Evolutionary conservation across 2,113 vertebrate genomes (phyloP).

Genomic region (Psilopsiagon aurifrons): DNA sequence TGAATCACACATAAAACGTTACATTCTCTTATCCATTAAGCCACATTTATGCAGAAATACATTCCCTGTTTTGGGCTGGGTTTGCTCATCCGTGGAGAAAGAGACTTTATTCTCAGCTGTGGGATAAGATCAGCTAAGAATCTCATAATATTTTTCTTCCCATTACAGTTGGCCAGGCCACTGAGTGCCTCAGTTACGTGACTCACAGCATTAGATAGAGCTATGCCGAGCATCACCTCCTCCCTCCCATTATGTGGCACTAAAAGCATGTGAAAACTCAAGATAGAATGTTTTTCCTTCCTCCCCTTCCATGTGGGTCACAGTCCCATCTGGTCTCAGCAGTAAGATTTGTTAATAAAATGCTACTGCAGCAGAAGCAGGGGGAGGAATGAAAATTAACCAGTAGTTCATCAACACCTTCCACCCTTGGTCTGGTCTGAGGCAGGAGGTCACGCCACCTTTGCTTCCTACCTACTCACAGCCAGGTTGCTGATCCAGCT

Average conservation of each 20-base stretch:
- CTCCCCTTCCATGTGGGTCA: not conserved
- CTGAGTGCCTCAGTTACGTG: not conserved
- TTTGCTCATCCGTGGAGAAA: constrained; percentile 60
- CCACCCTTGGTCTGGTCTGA: not conserved
- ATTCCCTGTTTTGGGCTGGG: not conserved
- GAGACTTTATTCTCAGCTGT: constrained; percentile 44
- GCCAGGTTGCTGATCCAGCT: not conserved
- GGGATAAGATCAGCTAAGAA: constrained; percentile 46
- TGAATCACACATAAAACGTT: constrained; percentile 49
- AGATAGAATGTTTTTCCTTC: constrained; percentile 7
- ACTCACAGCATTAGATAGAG: constrained; percentile 2
- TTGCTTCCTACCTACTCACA: not conserved
- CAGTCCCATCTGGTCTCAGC: not conserved
- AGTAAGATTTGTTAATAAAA: constrained; percentile 16
- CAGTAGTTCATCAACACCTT: not conserved
- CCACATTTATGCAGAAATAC: constrained; percentile 15
- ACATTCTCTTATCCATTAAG: constrained; percentile 39
- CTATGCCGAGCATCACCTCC: not conserved
- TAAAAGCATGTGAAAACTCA: not conserved
- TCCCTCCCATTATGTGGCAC: not conserved
- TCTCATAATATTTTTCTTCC: constrained; percentile 53
- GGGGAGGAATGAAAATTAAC: not conserved
- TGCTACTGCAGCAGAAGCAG: not conserved
- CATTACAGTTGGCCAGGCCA: constrained; percentile 8
- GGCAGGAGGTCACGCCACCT: not conserved